These are phyloP conservation scores for Tragelaphus strepsiceros DNA, from an alignment of 2,113 vertebrate genomes.

Conservation along the genomic window DNA sequence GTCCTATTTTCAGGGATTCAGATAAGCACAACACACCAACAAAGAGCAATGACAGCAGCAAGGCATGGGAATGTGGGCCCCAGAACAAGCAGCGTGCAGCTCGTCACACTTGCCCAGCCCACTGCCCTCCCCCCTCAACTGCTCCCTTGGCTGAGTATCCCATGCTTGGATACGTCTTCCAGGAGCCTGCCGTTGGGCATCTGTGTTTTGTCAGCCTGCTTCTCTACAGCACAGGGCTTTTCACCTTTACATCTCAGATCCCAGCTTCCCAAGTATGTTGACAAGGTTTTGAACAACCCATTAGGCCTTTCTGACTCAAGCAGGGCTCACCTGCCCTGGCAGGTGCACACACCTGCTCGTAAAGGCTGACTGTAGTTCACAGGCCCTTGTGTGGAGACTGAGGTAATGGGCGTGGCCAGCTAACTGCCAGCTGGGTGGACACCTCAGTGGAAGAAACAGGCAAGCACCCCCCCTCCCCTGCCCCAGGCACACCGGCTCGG, in stretches of 20 bases:
- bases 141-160: neutral
- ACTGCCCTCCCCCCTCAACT: neutral
- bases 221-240: neutral
- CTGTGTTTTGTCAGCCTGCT: neutral
- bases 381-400: neutral
- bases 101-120: neutral
- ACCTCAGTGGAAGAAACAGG: neutral
- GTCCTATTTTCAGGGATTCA: neutral
- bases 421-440: neutral
- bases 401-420: neutral
- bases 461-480: neutral
- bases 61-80: neutral
- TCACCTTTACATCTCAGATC: neutral
- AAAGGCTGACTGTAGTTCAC: neutral
- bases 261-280: neutral
- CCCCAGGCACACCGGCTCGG: neutral
- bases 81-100: neutral
- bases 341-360: conserved; percentile 30
- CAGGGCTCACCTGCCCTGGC: neutral
- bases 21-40: neutral
- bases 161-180: neutral
- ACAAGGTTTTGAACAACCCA: neutral
- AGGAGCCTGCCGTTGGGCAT: neutral
- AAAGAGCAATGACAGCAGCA: neutral
- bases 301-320: conserved; percentile 38